Evolutionary conservation across 2,113 vertebrate genomes (phyloP).

Genomic region (Ameiurus melas): DNA sequence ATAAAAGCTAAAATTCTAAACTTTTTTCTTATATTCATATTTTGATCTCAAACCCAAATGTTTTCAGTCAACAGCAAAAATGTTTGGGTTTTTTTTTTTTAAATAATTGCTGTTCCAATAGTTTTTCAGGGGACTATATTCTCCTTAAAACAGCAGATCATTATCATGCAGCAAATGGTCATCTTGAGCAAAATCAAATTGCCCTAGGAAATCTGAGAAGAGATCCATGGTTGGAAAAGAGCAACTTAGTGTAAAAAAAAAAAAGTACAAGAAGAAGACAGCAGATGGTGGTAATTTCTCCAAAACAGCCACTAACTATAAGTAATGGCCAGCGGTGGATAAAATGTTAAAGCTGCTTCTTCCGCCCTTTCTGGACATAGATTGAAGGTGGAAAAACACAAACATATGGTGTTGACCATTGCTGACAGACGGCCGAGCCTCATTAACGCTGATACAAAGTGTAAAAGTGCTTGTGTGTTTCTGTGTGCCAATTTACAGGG

Average conservation of each 20-base stretch:
- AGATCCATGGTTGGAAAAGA: not conserved
- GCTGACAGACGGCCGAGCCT: constrained; percentile 36
- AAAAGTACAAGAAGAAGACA: constrained; percentile 1
- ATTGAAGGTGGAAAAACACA: constrained; percentile 38
- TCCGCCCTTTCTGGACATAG: constrained; percentile 20
- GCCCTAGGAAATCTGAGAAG: not conserved
- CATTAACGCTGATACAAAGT: constrained; percentile 28
- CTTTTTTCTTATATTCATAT: no score
- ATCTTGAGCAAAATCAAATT: no score
- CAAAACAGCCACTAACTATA: constrained; percentile 41
- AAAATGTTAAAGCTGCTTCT: not conserved
- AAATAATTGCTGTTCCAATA: no score
- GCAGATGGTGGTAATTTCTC: constrained; percentile 49
- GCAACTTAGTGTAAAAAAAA: not conserved
- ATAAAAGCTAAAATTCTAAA: no score
- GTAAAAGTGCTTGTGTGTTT: not conserved
- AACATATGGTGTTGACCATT: constrained; percentile 47
- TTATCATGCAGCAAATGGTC: no score
- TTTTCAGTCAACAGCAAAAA: no score
- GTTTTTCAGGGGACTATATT: no score
- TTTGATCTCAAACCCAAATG: no score
- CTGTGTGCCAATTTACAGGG: not conserved
- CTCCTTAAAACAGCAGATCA: no score
- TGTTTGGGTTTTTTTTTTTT: no score
- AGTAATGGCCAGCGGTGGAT: constrained; percentile 35